Percentiles rank a stretch among this genome's conserved stretches.
These are phyloP conservation scores for Dendrolimus kikuchii DNA, from an alignment of 1,140 invertebrate genomes.

Conservation along the genomic window DNA sequence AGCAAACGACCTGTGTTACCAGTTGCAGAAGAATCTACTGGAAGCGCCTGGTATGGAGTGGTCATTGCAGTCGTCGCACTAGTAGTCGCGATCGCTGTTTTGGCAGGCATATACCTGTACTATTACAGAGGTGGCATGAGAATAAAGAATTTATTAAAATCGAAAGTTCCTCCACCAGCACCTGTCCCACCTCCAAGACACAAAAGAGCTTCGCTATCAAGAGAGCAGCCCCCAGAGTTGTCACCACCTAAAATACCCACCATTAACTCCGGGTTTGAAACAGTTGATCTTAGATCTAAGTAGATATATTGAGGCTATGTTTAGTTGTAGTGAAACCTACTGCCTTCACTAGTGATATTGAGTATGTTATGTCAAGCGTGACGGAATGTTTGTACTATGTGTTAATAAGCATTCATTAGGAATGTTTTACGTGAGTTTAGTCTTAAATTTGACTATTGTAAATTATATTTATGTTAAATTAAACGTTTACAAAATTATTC, in stretches of 20 bases:
- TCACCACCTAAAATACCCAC: constrained; percentile 39
- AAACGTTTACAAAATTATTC: constrained; percentile 20
- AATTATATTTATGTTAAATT: constrained; percentile 50
- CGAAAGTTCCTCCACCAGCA: constrained; percentile 35
- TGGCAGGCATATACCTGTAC: constrained; percentile 62
- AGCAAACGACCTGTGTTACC: constrained; percentile 45
- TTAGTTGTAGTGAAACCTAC: constrained; percentile 21
- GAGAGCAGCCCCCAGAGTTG: constrained; percentile 48
- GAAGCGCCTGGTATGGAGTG: constrained; percentile 51
- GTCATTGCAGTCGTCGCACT: constrained; percentile 50
- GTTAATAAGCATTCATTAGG: constrained; percentile 11
- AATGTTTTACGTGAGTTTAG: constrained; percentile 14
- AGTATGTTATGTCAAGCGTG: constrained; percentile 14
- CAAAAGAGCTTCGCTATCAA: constrained; percentile 46
- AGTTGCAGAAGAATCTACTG: constrained; percentile 41
- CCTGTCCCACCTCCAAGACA: constrained; percentile 56
- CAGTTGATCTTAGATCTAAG: constrained; percentile 54
- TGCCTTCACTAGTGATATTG: constrained; percentile 32
- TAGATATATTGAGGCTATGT: constrained; percentile 21
- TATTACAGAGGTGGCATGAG: constrained; percentile 66
- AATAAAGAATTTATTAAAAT: constrained; percentile 61
- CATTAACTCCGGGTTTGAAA: constrained; percentile 59
- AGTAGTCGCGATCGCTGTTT: constrained; percentile 43
- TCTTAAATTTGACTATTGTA: constrained; percentile 32
- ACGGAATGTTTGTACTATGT: constrained; percentile 7